phyloP scores from a whole-genome alignment of 2,888 invertebrate species.

The Trisateles emortualis region DNA sequence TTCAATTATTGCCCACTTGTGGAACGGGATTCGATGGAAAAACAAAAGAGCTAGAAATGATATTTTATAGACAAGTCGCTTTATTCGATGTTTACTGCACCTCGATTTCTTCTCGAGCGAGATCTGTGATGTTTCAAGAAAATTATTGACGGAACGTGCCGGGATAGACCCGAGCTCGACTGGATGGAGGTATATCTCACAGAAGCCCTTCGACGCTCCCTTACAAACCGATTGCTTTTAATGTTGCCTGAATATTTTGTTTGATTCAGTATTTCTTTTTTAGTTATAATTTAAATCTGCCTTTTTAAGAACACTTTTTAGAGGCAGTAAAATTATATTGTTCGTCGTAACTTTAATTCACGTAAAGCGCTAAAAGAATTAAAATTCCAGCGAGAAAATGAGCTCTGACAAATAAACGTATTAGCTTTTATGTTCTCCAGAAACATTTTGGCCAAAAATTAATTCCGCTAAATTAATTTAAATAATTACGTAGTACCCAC shows the following conservation, averaged over 20 bases:
- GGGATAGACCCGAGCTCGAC: constrained; percentile 65
- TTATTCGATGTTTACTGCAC: constrained; percentile 84
- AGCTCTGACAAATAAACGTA: constrained; percentile 76
- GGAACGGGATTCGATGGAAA: constrained; percentile 82
- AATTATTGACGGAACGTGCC: constrained; percentile 85
- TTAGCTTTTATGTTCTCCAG: constrained; percentile 67
- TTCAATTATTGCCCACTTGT: constrained; percentile 88
- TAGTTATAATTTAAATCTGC: constrained; percentile 55
- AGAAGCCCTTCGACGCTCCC: constrained; percentile 58
- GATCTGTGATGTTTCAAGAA: constrained; percentile 83
- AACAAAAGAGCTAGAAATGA: constrained; percentile 84
- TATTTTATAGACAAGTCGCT: constrained; percentile 84
- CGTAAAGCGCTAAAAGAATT: constrained; percentile 74
- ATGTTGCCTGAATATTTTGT: constrained; percentile 56
- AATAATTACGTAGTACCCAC: constrained; percentile 26
- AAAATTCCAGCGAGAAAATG: constrained; percentile 77
- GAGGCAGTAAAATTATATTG: constrained; percentile 74
- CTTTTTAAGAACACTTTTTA: constrained; percentile 67
- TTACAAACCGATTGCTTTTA: constrained; percentile 66
- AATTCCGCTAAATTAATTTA: constrained; percentile 34
- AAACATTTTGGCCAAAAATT: constrained; percentile 34
- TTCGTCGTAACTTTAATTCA: constrained; percentile 73
- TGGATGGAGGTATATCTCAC: constrained; percentile 59
- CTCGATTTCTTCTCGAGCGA: constrained; percentile 80
- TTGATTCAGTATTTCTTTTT: constrained; percentile 47